phyloP scores from a whole-genome alignment of 2,797 vertebrate species.

The Anabacerthia variegaticeps region DNA sequence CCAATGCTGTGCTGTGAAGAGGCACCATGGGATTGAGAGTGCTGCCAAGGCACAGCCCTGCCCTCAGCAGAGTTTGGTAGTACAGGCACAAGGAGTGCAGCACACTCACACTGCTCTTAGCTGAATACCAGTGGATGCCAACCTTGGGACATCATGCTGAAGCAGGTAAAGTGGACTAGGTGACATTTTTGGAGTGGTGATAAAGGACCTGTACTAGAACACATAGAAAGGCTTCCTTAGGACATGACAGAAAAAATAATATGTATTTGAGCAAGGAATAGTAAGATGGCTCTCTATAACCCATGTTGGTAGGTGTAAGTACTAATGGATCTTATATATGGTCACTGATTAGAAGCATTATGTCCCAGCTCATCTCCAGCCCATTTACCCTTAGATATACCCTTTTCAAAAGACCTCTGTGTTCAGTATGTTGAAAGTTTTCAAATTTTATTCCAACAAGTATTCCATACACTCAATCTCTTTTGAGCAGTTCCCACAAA shows the following conservation, averaged over 20 bases:
- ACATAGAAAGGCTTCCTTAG: neutral
- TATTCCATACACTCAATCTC: neutral
- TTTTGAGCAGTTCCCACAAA: neutral
- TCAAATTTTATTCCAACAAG: neutral
- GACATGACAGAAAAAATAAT: neutral
- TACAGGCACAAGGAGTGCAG: neutral
- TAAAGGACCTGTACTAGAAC: neutral
- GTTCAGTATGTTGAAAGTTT: neutral
- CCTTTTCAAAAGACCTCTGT: neutral
- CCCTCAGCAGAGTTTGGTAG: neutral
- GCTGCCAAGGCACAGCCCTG: neutral
- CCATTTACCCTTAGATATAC: neutral
- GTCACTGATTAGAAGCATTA: neutral
- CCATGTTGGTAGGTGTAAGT: neutral
- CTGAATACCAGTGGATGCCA: accelerated
- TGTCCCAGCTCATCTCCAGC: neutral
- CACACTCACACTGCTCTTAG: neutral
- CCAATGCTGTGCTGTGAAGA: neutral
- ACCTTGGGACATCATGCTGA: neutral
- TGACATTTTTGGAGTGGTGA: neutral
- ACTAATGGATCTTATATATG: neutral
- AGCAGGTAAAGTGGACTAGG: neutral
- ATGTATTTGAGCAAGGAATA: neutral
- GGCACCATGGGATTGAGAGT: accelerated
- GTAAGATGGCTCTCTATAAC: neutral